Conservation (phyloP, 2,113 vertebrate species). For the Dicrurus megarhynchus region DNA sequence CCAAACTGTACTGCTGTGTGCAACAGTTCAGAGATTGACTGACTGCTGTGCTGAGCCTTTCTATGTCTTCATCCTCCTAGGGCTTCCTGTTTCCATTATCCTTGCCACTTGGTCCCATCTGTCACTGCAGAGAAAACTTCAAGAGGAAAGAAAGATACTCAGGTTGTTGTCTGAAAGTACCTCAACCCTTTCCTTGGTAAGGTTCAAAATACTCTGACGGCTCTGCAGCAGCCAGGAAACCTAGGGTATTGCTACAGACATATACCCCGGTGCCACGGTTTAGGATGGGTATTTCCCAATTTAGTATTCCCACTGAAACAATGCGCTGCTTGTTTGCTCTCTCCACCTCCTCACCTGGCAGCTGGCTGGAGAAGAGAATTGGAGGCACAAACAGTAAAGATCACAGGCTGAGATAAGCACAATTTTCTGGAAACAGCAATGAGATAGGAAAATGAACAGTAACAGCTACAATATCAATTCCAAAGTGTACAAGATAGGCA, state of each 20-base stretch:
- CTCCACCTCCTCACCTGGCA: background rate
- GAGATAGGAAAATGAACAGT: background rate
- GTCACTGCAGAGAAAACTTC: background rate
- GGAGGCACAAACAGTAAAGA: background rate
- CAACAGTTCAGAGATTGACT: background rate
- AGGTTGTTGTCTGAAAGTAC: background rate
- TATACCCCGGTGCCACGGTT: background rate
- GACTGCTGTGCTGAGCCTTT: background rate
- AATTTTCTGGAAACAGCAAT: background rate
- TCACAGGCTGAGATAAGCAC: background rate
- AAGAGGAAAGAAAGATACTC: background rate
- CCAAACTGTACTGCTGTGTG: background rate
- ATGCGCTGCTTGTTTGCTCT: background rate
- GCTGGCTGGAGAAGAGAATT: background rate
- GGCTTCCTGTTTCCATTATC: background rate
- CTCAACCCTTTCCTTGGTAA: background rate
- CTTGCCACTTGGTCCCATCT: background rate
- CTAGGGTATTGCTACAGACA: rapidly evolving
- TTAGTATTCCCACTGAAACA: background rate
- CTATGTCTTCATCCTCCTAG: background rate
- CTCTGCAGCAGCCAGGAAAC: background rate
- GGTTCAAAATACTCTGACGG: background rate
- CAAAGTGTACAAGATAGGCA: background rate
- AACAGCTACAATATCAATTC: background rate
- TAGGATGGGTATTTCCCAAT: background rate